Evolutionary conservation across 2,797 vertebrate species (phyloP), one percentile per base, ranked within the genome.

Genomic region (Nyctalus aviator): DNA sequence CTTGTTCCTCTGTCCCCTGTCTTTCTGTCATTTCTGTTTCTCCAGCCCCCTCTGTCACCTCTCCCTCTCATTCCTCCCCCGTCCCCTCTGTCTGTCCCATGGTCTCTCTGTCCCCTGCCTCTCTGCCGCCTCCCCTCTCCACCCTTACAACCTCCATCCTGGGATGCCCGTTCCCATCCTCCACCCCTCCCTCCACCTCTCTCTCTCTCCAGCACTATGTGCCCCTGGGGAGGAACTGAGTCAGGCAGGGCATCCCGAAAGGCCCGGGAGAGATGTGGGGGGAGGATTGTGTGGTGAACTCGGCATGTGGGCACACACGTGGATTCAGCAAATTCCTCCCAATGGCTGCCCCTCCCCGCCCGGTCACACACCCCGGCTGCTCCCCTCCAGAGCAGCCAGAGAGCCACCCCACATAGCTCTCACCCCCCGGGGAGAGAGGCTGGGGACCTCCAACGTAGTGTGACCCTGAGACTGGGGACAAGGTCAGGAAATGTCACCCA

Each of bases 401-500:
- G 82, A 81, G 62, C 82, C 50, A 3, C 20, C 27, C 77, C 53
- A 9, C 25, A 11, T 1, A 72, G 30, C 64, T 55, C 79, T 32
- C 32, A 37, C 68, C 17, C 17, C 15, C 73, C 37, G 4, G 41
- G 13, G 41, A 69, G 84, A 71, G 68, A 86, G 87, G 76, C 68
- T 41, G 57, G 72, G 91, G 90, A 94, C 89, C 87, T 90, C 81
- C 46, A 48, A n/a, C 79, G 25, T 11, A 77, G 76, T 25, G 78
- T 97, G 95, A 96, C 96, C 96, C 97, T 96, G 96, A 95, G 81
- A 6, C 84, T 82, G 69, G 87, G 91, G 84, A 95, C 96, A 97
- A 96, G 97, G 97, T 97, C 97, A 97, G 96, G 87, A 97, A 91
- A 96, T 94, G 90, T 96, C 93, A 94, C 91, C 93, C 50, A 35